Evolutionary conservation across 2,888 invertebrate species (phyloP), one percentile per base, ranked within the genome.

Genomic region (Chymomyza amoena): DNA sequence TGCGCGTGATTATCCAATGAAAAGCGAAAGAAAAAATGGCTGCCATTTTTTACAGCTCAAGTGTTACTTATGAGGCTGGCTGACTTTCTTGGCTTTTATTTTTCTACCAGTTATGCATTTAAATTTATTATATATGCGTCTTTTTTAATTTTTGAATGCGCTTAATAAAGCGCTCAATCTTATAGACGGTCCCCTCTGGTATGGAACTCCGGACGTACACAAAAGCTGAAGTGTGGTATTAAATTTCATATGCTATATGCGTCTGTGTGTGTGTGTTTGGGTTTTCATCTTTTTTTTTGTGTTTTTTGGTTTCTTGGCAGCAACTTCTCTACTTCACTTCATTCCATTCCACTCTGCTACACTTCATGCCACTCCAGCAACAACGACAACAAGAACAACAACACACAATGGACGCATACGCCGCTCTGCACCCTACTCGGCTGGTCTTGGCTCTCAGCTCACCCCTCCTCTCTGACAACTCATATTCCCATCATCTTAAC

Each of bases 221-320:
- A 85, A 77, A 85, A 87, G 87, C 79, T 85, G 81, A 85, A 85
- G 84, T 83, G 86, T 83, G 88, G 88, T 84, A 85, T 85, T 87
- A 87, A 85, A 85, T 85, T 85, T 86, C 88, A 87, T 86, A 81
- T 85, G 77, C n/a, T 83, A 13, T 45, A 45, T 45, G 39, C 13
- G 39, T 45, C 13, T 45, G 13, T 13, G 0, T 45, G 13, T 45
- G 13, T 45, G 39, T 45, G n/a, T n/a, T 45, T 45, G 39, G 36
- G 28, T 36, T 25, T 13, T 16, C 6, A 7, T 36, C 15, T 16
- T 60, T 60, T 60, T n/a, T n/a, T n/a, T 60, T 60, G 4, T 50
- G 1, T 36, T 13, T n/a, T 61, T 39, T 39, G 18, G 16, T 60
- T 36, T 32, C 16, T 20, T 54, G 18, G 20, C 16, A 54, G 54